phyloP scores from a whole-genome alignment of 1,140 invertebrate species.

The Hyphantria cunea region DNA sequence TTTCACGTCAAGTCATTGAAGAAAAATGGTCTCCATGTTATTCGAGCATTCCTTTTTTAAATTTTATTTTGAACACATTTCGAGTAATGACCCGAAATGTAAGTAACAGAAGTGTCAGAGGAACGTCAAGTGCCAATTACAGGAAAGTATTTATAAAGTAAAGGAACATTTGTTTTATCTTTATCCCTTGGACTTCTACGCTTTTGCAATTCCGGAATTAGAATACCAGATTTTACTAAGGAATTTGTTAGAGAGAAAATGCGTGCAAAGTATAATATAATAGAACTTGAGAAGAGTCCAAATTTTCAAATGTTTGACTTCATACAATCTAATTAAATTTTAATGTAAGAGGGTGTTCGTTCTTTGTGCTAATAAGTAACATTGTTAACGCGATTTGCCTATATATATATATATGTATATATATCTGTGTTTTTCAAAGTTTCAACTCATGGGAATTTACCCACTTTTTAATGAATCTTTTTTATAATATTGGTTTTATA shows the following conservation, averaged over 20 bases:
- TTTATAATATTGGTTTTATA: too few relatives aligned
- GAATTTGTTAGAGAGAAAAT: not conserved
- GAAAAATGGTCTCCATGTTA: not conserved
- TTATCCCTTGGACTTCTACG: constrained; percentile 13
- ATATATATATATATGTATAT: too few relatives aligned
- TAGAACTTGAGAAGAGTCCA: not conserved
- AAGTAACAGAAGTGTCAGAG: constrained; percentile 9
- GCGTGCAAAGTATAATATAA: not conserved
- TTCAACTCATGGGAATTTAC: too few relatives aligned
- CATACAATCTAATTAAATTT: too few relatives aligned
- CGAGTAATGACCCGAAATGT: not conserved
- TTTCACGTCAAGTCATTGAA: not conserved
- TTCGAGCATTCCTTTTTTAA: not conserved
- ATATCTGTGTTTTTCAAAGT: too few relatives aligned
- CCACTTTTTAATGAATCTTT: too few relatives aligned
- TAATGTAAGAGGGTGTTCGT: too few relatives aligned
- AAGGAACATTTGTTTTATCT: constrained; percentile 24
- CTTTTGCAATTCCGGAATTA: constrained; percentile 16
- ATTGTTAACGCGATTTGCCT: too few relatives aligned
- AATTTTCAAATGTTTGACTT: not conserved
- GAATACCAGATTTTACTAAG: constrained; percentile 1
- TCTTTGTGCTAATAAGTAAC: too few relatives aligned
- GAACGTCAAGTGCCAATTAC: constrained; percentile 24
- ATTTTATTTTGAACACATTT: not conserved
- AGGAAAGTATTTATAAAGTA: constrained; percentile 11